Evolutionary conservation across 1,140 invertebrate genomes (phyloP).

Genomic region (Druon quercuslanigerum): DNA sequence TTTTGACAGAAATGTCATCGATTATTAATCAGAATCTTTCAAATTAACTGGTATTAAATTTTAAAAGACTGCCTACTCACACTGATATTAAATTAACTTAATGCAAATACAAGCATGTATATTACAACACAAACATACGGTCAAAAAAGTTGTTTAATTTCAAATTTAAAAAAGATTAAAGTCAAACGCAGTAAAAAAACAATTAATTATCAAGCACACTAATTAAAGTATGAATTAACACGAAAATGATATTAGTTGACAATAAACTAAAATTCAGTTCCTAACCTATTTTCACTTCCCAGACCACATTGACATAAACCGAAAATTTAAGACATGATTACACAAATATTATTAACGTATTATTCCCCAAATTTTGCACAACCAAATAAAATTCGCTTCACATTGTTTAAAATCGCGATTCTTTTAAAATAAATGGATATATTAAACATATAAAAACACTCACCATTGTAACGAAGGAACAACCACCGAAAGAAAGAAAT

Average conservation of each 20-base stretch:
- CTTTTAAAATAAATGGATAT: constrained; percentile 56
- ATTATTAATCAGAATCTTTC: no score
- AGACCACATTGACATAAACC: constrained; percentile 25
- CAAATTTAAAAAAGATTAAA: neutral
- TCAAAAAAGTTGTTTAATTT: neutral
- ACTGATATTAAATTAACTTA: no score
- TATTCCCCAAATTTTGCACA: constrained; percentile 17
- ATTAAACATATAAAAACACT: constrained; percentile 43
- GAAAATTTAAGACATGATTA: neutral
- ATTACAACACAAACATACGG: neutral
- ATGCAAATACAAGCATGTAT: neutral
- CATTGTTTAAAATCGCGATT: constrained; percentile 48
- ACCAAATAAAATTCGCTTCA: constrained; percentile 9
- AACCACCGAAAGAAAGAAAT: constrained; percentile 44
- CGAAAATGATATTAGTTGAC: neutral
- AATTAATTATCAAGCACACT: neutral
- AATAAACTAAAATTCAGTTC: neutral
- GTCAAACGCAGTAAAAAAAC: neutral
- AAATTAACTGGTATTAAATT: no score
- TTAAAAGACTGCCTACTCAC: no score
- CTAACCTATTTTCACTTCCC: constrained; percentile 16
- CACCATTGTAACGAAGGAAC: constrained; percentile 64
- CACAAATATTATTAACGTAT: neutral
- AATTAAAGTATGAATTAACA: neutral
- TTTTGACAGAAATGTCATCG: no score